phyloP scores from a whole-genome alignment of 1,140 invertebrate genomes.

The Plutomurus gul region DNA sequence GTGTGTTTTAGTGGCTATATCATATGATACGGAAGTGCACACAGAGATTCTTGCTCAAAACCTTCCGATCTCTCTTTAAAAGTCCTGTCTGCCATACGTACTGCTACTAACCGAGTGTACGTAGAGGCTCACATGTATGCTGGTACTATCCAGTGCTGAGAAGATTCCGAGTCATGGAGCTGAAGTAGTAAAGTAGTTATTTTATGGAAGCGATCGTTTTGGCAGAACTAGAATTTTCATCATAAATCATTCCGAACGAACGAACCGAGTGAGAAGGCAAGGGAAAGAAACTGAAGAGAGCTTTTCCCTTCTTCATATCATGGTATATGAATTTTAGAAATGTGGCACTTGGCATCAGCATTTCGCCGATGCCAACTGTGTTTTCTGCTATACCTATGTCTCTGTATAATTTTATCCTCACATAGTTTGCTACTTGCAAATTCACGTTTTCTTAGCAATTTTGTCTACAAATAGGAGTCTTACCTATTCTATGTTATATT shows the following conservation, averaged over 20 bases:
- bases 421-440: too few relatives aligned
- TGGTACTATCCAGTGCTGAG: too few relatives aligned
- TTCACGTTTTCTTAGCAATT: too few relatives aligned
- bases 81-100: neutral
- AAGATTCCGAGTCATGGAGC: constrained; percentile 1
- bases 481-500: too few relatives aligned
- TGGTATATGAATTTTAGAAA: neutral
- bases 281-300: neutral
- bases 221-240: constrained; percentile 29
- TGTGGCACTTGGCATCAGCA: too few relatives aligned
- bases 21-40: constrained; percentile 3
- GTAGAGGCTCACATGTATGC: neutral
- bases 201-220: constrained; percentile 29
- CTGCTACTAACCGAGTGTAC: neutral
- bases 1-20: constrained; percentile 17
- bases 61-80: neutral
- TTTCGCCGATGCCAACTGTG: too few relatives aligned
- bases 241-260: constrained; percentile 29
- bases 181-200: constrained; percentile 23
- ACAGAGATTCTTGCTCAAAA: constrained; percentile 7
- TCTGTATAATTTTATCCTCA: too few relatives aligned
- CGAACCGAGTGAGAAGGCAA: constrained; percentile 5
- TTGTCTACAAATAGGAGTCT: too few relatives aligned
- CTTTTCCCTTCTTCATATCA: neutral
- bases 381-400: too few relatives aligned